A percentile compares a stretch with the other conserved stretches of the same genome.
Conservation (phyloP, 2,113 vertebrate species). For the Grantiella picta region DNA sequence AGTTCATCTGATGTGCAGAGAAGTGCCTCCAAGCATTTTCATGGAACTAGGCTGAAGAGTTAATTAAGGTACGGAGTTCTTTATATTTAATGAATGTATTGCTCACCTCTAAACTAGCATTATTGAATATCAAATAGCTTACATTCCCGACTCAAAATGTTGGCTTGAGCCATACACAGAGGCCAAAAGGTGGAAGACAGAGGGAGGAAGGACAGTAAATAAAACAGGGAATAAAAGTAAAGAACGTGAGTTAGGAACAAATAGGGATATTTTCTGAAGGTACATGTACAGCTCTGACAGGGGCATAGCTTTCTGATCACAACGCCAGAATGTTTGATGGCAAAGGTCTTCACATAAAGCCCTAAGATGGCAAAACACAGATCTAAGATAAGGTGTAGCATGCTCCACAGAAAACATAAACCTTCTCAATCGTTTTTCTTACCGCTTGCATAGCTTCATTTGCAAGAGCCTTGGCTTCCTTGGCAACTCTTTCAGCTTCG, state of each 20-base stretch:
- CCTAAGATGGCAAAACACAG: not conserved
- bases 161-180: not conserved
- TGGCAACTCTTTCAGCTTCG: slow-evolving; percentile 87
- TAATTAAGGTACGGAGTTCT: not conserved
- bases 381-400: not conserved
- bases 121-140: not conserved
- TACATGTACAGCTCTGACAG: not conserved
- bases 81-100: not conserved
- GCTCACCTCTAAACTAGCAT: not conserved
- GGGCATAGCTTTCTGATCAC: not conserved
- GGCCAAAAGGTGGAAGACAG: not conserved
- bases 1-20: not conserved
- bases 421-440: slow-evolving; percentile 42
- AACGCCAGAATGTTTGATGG: not conserved
- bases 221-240: not conserved
- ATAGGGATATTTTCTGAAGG: not conserved
- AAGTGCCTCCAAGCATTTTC: not conserved
- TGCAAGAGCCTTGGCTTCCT: slow-evolving; percentile 81
- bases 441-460: slow-evolving; percentile 86
- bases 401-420: not conserved
- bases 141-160: not conserved
- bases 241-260: not conserved
- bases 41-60: not conserved
- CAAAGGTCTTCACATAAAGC: not conserved
- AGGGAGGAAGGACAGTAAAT: not conserved